phyloP scores from a whole-genome alignment of 2,888 invertebrate species.

The Chymomyza procnemis region DNA sequence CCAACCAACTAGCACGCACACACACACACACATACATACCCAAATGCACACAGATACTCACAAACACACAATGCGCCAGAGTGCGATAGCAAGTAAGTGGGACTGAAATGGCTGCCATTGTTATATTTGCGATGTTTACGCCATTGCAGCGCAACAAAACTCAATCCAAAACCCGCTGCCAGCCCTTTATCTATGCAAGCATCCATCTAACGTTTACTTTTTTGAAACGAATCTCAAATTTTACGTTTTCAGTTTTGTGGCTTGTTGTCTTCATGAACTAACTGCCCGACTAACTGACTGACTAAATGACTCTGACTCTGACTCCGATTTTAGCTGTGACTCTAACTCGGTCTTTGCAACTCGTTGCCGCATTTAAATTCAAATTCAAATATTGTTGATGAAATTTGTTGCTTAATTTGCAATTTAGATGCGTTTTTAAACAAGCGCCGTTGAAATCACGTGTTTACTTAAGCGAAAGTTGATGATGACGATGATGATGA shows the following conservation, averaged over 20 bases:
- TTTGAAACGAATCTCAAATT: conserved; percentile 65
- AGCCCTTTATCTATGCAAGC: background rate
- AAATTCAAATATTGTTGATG: conserved; percentile 74
- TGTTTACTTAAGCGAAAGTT: conserved; percentile 70
- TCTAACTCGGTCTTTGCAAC: conserved; percentile 20
- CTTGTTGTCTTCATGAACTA: background rate
- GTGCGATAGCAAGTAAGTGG: conserved; percentile 23
- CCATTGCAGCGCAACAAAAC: background rate
- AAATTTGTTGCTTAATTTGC: conserved; percentile 74
- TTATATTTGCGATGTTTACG: conserved; percentile 73
- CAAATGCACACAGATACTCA: conserved; percentile 26
- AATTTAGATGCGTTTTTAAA: conserved; percentile 73
- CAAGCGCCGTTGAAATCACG: conserved; percentile 64
- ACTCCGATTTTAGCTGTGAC: conserved; percentile 5
- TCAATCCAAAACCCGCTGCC: background rate
- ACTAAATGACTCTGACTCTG: background rate
- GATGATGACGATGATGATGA: conserved; percentile 20
- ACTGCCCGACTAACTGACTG: conserved; percentile 30
- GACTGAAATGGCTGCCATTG: conserved; percentile 67
- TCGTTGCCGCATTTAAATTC: conserved; percentile 66
- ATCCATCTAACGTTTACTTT: conserved; percentile 4
- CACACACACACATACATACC: conserved; percentile 30
- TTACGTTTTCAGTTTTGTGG: conserved; percentile 44
- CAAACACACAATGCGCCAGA: background rate
- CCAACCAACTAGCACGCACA: conserved; percentile 27